Evolutionary conservation across 64 coral and sea anemone genomes (phyloP), one percentile per base, ranked within the genome.

Genomic region (Trachythela sp.): DNA sequence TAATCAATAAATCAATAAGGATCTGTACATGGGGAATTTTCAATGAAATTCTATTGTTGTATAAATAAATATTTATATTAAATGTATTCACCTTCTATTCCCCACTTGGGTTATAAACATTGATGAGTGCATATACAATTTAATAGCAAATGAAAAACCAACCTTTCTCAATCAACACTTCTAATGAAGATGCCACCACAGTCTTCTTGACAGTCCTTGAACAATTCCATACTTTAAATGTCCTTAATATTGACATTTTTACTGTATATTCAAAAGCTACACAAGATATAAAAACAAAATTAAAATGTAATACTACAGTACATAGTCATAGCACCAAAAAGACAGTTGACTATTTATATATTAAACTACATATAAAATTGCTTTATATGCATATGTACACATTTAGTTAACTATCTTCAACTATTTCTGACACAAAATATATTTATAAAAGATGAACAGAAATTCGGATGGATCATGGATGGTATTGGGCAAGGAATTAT

Each of bases 151-250:
- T 86, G 36, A 35, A 3, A 86, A 56, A 54, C 49, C 48, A 56
- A 86, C 85, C 85, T 54, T 49, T 86, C 58, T 33, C 85, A 86
- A 54, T 56, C 58, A 86, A 56, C 58, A 56, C 36, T 56, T 86
- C 49, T 24, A 86, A 56, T 86, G 85, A 86, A 86, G 31, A 86
- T 56, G 85, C 85, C 45, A 86, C 85, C 41, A 86, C 48, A 86
- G 48, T 86, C 58, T 86, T 86, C 49, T 42, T 86, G 3, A 54
- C 58, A 56, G 48, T 86, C 36, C 85, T 86, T 9, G 85, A 86
- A 56, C 48, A 56, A 56, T 86, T 56, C 85, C 85, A 56, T 22
- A 86, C 49, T 86, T 38, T 86, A 17, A 86, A 86, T 10, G 85
- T 41, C 85, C 85, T 86, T 36, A 56, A 37, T n/a, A n/a, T n/a